Percentiles rank a stretch among this genome's conserved stretches.
phyloP scores from a whole-genome alignment of 2,797 vertebrate genomes.

The Sparus aurata region DNA sequence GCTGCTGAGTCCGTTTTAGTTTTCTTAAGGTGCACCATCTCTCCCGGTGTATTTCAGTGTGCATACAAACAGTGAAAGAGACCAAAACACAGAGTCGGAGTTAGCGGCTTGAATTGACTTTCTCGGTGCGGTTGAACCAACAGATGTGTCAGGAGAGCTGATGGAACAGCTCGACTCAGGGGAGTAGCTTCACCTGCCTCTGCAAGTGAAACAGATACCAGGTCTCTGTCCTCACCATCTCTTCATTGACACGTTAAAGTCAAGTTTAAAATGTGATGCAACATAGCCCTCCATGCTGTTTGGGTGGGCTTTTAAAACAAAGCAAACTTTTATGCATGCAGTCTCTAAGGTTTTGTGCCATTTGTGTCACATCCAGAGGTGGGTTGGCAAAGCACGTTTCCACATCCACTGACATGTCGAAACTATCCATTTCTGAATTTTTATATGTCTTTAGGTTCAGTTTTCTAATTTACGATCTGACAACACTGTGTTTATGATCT shows the following conservation, averaged over 20 bases:
- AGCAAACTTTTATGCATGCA: background rate
- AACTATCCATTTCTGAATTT: too few relatives aligned
- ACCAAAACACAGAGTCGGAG: constrained; percentile 1
- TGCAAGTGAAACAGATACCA: background rate
- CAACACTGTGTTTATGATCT: too few relatives aligned
- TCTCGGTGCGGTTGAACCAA: constrained; percentile 35
- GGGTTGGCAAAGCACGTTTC: background rate
- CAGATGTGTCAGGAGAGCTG: constrained; percentile 45
- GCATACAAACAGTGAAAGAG: constrained; percentile 27
- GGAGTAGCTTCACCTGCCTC: background rate
- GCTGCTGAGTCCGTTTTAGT: constrained; percentile 60
- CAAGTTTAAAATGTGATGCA: background rate
- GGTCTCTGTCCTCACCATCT: background rate
- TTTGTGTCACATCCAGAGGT: background rate
- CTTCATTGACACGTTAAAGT: background rate
- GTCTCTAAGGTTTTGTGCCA: background rate
- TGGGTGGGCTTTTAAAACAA: background rate
- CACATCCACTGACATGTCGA: too few relatives aligned
- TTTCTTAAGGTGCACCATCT: constrained; percentile 56
- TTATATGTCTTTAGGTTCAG: too few relatives aligned
- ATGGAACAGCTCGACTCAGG: constrained; percentile 13
- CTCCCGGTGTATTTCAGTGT: constrained; percentile 31
- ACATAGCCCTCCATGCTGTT: background rate
- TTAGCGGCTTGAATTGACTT: constrained; percentile 3
- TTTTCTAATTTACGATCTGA: too few relatives aligned